phyloP scores from a whole-genome alignment of 2,113 vertebrate species.

The Catharus fuscescens region DNA sequence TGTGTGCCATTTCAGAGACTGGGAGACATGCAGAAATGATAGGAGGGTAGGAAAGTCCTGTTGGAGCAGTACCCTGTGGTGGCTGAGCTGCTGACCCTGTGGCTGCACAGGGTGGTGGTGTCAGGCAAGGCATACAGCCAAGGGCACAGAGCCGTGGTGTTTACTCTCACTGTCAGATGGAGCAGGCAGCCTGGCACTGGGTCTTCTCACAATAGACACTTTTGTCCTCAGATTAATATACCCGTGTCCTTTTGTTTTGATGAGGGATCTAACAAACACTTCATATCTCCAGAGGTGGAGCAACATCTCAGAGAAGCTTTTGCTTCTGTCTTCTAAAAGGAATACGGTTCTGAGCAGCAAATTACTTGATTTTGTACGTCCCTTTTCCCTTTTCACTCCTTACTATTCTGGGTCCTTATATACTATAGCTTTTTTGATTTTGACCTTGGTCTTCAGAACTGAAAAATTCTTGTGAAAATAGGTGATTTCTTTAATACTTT shows the following conservation, averaged over 20 bases:
- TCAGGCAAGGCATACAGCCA: slow-evolving; percentile 24
- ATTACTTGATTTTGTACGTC: background rate
- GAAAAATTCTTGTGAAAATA: background rate
- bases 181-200: slow-evolving; percentile 59
- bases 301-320: slow-evolving; percentile 4
- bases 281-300: slow-evolving; percentile 30
- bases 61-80: background rate
- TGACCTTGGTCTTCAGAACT: background rate
- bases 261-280: slow-evolving; percentile 50
- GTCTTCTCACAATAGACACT: slow-evolving; percentile 44
- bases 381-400: background rate
- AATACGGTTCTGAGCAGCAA: background rate
- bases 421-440: background rate
- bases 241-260: slow-evolving; percentile 47
- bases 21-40: background rate
- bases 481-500: background rate
- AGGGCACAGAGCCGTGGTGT: background rate
- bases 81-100: background rate
- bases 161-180: slow-evolving; percentile 47
- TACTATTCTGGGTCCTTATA: background rate
- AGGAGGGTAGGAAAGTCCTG: background rate
- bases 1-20: background rate
- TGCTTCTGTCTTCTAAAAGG: background rate
- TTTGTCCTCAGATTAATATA: slow-evolving; percentile 47
- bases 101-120: slow-evolving; percentile 12